Percentiles rank a stretch among this genome's conserved stretches.
Conservation (phyloP, 2,888 invertebrate species). For the Tetragnatha montana region DNA sequence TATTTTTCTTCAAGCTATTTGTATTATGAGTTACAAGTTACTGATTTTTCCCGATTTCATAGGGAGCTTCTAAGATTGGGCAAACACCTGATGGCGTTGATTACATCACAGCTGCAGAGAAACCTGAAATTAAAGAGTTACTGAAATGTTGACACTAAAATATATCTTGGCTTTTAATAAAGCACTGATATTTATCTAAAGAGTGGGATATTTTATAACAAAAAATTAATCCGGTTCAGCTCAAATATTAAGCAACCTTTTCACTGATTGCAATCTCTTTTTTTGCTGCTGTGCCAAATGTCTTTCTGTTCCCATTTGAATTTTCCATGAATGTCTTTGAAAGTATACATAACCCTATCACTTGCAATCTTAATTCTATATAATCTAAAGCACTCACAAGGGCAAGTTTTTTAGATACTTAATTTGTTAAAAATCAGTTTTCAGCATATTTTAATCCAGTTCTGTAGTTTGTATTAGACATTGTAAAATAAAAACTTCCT, state of each 20-base stretch:
- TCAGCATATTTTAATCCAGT: neutral
- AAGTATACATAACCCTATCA: too few relatives aligned
- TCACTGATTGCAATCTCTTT: neutral
- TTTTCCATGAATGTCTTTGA: too few relatives aligned
- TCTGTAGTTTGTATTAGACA: neutral
- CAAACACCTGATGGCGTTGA: conserved; percentile 90
- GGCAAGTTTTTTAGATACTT: neutral
- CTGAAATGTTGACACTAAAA: conserved; percentile 75
- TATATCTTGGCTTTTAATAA: neutral
- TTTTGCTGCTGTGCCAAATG: neutral
- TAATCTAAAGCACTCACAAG: too few relatives aligned
- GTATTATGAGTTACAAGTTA: neutral
- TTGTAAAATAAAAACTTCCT: neutral
- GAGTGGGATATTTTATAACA: conserved; percentile 52
- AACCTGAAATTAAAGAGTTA: conserved; percentile 90
- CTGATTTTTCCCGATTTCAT: neutral
- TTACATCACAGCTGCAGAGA: conserved; percentile 92
- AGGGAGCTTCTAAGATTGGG: conserved; percentile 89
- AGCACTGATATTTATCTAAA: conserved; percentile 20
- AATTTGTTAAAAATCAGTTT: neutral
- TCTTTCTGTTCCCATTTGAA: neutral
- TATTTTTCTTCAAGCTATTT: neutral
- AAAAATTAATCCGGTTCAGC: conserved; percentile 31
- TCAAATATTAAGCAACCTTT: conserved; percentile 12
- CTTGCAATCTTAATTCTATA: too few relatives aligned